Base-by-base conservation (phyloP, 2,113 vertebrate species). In the Prionailurus viverrinus region DNA sequence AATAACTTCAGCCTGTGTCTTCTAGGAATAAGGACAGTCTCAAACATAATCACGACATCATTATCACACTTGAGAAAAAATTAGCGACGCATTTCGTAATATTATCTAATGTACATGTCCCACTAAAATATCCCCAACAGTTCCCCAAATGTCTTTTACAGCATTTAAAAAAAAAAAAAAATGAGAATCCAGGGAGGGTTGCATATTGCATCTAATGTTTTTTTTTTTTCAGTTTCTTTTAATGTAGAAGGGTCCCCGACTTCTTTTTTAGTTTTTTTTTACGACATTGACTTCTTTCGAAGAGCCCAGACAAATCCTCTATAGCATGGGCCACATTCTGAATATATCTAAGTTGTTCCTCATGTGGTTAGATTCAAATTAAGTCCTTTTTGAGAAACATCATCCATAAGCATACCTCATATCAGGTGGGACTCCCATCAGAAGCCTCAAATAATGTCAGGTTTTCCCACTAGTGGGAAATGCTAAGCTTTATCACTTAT, bases 1-100 rank as follows among this genome's bases (percentile, higher is more conserved):
- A 97, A 71, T 74, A 78, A 85, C 45, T 95, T 96, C 73, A 93
- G 63, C 31, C 71, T 68, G 51, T n/a, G 73, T 51, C 33, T 93
- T 25, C 76, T 55, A 95, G 92, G 88, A 92, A 76, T 27, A 81
- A 94, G 11, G 69, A 63, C 39, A 27, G 78, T 93, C 63, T 96
- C 80, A 53, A 95, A 81, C 58, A 41, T 31, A 95, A 69, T 78
- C 80, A 95, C 31, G 68, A 55, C 31, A 27, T 76, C 36, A 61
- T 94, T 80, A 84, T 53, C 53, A 82, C 39, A 48, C 82, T 88
- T 78, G 21, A 33, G 48, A 51, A 86, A 89, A 94, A 69, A 41
- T 55, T 71, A 51, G 81, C 51, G 29, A 69, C 5, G 69, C 7
- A 51, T 65, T 92, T 88, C 48, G 48, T 39, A 90, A 86, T 83